A percentile compares a stretch with the other conserved stretches of the same genome.
Evolutionary conservation across 2,797 vertebrate genomes (phyloP).

Genomic region (Myotis pilosus): DNA sequence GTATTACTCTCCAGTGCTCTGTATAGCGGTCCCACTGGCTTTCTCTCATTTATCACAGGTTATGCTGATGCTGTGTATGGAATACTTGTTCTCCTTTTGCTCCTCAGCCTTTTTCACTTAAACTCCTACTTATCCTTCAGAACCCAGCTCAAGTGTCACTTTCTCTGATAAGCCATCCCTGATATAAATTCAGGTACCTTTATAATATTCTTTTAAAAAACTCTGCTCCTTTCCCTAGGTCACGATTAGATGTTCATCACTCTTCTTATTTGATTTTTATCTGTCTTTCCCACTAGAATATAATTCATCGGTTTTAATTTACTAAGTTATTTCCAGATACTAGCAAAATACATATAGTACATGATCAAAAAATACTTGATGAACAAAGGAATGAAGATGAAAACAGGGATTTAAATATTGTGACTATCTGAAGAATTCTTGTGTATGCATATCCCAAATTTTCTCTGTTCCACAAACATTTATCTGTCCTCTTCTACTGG

Average conservation of each 20-base stretch:
- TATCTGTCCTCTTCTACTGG: not conserved
- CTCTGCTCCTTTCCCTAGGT: not conserved
- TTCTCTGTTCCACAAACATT: not conserved
- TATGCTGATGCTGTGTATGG: not conserved
- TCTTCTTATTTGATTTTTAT: not conserved
- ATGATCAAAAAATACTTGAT: not conserved
- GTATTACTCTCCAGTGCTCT: not conserved
- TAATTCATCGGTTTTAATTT: not conserved
- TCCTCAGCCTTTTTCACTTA: not conserved
- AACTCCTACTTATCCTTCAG: not conserved
- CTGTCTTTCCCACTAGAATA: not conserved
- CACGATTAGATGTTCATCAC: not conserved
- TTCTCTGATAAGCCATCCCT: not conserved
- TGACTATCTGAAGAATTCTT: not conserved
- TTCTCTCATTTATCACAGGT: not conserved
- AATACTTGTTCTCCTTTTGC: not conserved
- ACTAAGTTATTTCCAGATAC: not conserved
- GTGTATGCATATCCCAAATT: not conserved
- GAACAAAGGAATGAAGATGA: not conserved
- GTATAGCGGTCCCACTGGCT: not conserved
- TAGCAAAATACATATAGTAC: not conserved
- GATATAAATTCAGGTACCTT: not conserved
- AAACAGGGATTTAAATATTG: not conserved
- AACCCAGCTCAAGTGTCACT: not conserved
- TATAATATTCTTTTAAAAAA: not conserved